Conservation (phyloP, 2,888 invertebrate species). For the Lamellibrachia columna region DNA sequence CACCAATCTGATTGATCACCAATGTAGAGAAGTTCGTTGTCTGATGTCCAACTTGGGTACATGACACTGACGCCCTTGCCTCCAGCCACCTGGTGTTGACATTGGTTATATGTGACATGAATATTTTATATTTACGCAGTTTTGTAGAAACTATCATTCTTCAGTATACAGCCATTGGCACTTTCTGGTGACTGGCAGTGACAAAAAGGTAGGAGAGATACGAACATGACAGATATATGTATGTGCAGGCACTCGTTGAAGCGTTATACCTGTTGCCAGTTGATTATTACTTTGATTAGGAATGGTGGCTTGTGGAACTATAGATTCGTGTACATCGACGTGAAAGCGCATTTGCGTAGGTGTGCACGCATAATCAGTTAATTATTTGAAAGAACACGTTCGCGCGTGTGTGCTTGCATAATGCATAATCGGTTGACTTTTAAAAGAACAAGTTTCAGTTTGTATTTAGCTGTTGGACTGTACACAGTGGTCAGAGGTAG, state of each 20-base stretch:
- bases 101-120: background rate
- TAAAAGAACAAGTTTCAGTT: no score
- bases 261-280: no score
- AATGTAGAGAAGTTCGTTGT: conserved; percentile 59
- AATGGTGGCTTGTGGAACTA: no score
- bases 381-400: no score
- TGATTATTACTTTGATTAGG: no score
- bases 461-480: no score
- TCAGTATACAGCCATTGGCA: background rate
- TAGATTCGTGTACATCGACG: no score
- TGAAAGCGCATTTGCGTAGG: no score
- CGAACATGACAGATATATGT: background rate
- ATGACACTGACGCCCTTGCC: conserved; percentile 57
- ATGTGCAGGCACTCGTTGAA: background rate
- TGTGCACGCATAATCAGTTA: no score
- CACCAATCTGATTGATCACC: conserved; percentile 65
- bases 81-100: conserved; percentile 48
- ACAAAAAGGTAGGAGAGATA: background rate
- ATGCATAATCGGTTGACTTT: no score
- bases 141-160: background rate
- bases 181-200: background rate
- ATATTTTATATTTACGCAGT: background rate
- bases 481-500: no score
- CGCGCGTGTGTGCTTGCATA: no score
- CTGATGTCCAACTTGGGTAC: conserved; percentile 61